Conservation (phyloP, 1,140 invertebrate genomes). For the Rhizoglyphus robini region DNA sequence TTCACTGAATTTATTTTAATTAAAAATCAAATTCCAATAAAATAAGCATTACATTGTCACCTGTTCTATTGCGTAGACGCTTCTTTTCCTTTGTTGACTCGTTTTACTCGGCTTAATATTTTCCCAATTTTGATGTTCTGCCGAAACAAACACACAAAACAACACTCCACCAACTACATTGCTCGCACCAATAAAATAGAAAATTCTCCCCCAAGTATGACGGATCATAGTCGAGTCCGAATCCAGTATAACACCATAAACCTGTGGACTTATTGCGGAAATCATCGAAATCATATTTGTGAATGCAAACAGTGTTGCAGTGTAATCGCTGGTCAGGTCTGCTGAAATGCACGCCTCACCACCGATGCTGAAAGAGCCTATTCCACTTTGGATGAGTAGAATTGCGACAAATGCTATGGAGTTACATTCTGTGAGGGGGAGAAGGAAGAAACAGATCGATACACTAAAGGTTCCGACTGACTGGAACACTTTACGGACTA, state of each 20-base stretch:
- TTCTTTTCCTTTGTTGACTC: no score
- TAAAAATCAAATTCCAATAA: no score
- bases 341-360: slow-evolving; percentile 32
- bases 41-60: no score
- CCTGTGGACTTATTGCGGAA: not conserved
- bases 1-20: no score
- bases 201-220: slow-evolving; percentile 19
- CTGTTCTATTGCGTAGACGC: no score
- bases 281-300: not conserved
- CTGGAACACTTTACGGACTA: slow-evolving; percentile 1
- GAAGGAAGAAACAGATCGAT: slow-evolving; percentile 19
- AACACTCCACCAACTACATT: slow-evolving; percentile 6
- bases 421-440: slow-evolving; percentile 24
- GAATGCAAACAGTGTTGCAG: slow-evolving; percentile 11
- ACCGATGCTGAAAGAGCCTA: slow-evolving; percentile 22
- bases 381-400: slow-evolving; percentile 21
- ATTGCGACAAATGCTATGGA: slow-evolving; percentile 17
- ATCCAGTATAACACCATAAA: slow-evolving; percentile 10
- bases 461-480: slow-evolving; percentile 23
- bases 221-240: not conserved
- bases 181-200: slow-evolving; percentile 16
- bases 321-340: slow-evolving; percentile 43
- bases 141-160: slow-evolving; percentile 18
- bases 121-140: no score
- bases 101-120: no score